Percentiles rank a stretch among this genome's conserved stretches.
phyloP scores from a whole-genome alignment of 64 coral and sea anemone species.

The Montipora efflorescens region DNA sequence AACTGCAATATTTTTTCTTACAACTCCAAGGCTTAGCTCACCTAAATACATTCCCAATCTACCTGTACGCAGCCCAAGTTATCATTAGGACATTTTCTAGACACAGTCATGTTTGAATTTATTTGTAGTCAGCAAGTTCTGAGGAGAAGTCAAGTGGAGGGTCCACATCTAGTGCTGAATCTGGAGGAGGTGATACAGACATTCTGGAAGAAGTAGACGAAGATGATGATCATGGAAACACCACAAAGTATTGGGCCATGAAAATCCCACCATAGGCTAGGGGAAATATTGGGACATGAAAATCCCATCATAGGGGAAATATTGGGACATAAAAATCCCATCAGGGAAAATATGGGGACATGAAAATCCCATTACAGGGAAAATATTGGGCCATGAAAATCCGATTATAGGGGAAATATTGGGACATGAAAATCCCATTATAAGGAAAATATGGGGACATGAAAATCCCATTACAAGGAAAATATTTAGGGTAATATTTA shows the following conservation, averaged over 20 bases:
- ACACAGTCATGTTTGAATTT: background rate
- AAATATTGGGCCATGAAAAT: too few species aligned
- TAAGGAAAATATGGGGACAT: too few species aligned
- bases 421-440: too few species aligned
- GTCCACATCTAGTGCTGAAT: constrained; percentile 34
- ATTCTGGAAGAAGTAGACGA: constrained; percentile 40
- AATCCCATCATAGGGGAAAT: too few species aligned
- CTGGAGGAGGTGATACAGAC: constrained; percentile 41
- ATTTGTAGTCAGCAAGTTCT: constrained; percentile 28
- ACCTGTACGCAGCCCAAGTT: constrained; percentile 5
- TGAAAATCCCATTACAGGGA: too few species aligned
- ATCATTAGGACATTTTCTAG: background rate
- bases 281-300: too few species aligned
- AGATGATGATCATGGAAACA: constrained; percentile 43
- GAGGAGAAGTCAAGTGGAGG: constrained; percentile 27
- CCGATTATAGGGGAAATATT: too few species aligned
- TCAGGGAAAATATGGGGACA: too few species aligned
- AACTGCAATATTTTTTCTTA: constrained; percentile 9
- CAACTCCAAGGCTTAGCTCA: constrained; percentile 8
- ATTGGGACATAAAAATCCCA: too few species aligned
- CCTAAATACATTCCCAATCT: constrained; percentile 18
- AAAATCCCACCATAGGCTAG: too few species aligned
- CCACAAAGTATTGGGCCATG: background rate
- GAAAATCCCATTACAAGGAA: too few species aligned
- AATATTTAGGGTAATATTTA: too few species aligned